Conservation (phyloP, 2,888 invertebrate species). For the Exocentrus adspersus region DNA sequence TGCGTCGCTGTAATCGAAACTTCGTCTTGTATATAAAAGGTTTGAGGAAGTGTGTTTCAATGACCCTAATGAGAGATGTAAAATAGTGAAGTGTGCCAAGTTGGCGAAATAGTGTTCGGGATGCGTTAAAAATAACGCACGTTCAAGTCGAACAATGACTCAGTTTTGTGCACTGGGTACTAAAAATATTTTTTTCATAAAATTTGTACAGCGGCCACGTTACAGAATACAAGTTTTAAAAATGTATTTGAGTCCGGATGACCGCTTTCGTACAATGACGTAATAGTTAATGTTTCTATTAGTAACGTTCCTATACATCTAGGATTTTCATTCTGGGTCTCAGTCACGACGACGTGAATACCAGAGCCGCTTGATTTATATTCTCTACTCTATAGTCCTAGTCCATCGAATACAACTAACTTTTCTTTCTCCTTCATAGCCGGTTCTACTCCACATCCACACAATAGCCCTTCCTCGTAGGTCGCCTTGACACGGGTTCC, state of each 20-base stretch:
- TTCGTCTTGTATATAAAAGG: neutral
- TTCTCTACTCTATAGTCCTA: neutral
- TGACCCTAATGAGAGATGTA: slow-evolving; percentile 48
- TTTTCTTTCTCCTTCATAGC: slow-evolving; percentile 9
- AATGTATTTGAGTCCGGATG: too few relatives aligned
- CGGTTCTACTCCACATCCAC: slow-evolving; percentile 6
- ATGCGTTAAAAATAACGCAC: slow-evolving; percentile 22
- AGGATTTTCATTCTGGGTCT: neutral
- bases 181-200: slow-evolving; percentile 9
- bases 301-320: neutral
- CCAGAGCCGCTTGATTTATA: slow-evolving; percentile 4
- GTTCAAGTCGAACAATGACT: slow-evolving; percentile 25
- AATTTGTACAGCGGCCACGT: neutral
- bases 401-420: neutral
- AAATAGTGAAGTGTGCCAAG: slow-evolving; percentile 44
- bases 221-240: neutral
- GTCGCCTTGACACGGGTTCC: slow-evolving; percentile 44
- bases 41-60: slow-evolving; percentile 35
- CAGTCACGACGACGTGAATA: neutral
- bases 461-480: slow-evolving; percentile 20
- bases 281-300: slow-evolving; percentile 4
- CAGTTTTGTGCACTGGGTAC: slow-evolving; percentile 7
- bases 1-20: slow-evolving; percentile 1
- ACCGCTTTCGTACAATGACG: too few relatives aligned
- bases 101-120: slow-evolving; percentile 32